These are phyloP conservation scores for Lycocerus yunnanus DNA, from an alignment of 2,888 invertebrate genomes.

Conservation along the genomic window DNA sequence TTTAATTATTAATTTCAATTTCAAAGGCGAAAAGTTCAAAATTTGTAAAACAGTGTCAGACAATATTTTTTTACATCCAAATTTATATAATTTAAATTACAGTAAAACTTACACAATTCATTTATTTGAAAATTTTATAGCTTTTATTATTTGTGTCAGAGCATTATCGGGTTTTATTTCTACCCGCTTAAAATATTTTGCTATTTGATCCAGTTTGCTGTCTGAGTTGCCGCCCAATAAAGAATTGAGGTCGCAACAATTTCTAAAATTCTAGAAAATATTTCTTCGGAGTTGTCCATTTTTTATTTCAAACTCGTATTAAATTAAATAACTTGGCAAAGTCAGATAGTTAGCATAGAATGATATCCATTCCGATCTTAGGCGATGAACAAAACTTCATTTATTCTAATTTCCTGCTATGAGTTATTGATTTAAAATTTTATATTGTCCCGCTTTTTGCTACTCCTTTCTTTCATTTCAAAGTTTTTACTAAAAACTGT, in stretches of 20 bases:
- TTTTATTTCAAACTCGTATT: conserved; percentile 2
- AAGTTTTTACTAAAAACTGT: neutral
- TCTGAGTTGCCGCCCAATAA: conserved; percentile 10
- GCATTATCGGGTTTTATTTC: conserved; percentile 21
- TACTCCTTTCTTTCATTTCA: neutral
- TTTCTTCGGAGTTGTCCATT: neutral
- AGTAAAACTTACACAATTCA: neutral
- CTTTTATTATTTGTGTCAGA: conserved; percentile 14
- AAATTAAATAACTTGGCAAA: conserved; percentile 4
- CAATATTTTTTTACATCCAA: conserved; percentile 5
- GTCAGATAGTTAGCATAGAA: neutral
- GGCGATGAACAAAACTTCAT: neutral
- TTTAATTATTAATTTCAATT: neutral
- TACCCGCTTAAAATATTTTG: conserved; percentile 16
- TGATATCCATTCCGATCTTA: neutral
- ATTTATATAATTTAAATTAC: neutral
- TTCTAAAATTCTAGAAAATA: conserved; percentile 6
- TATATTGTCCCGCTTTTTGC: neutral
- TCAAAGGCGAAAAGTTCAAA: conserved; percentile 4
- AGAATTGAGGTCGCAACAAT: conserved; percentile 6
- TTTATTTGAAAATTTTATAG: conserved; percentile 7
- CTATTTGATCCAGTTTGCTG: conserved; percentile 16
- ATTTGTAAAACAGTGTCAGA: conserved; percentile 9
- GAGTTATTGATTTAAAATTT: neutral
- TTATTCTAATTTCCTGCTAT: neutral